Base-by-base conservation (phyloP, 1,140 invertebrate genomes). In the Sycophaga agraensis region DNA sequence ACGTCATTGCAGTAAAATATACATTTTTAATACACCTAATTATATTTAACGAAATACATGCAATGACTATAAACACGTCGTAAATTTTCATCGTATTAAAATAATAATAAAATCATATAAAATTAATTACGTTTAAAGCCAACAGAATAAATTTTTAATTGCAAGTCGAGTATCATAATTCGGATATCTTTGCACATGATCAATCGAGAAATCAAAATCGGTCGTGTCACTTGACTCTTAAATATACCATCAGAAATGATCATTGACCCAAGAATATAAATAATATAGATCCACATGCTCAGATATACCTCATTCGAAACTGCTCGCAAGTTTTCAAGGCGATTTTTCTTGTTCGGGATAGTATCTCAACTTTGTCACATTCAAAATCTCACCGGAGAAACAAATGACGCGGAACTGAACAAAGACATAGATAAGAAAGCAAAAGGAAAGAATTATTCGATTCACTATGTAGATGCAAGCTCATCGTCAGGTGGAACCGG, bases 401-500 rank as follows among this genome's bases (percentile, higher is more conserved):
- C 12, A 42, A 57, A 17, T 4, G 31, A 40, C 28, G 16, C 26
- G 37, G 3, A 51, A 17, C 8, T 39, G 24, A 24, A 50, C 31
- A 53, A 45, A 46, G 28, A 24, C 19, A 45, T 16, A 45, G 50
- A 34, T 19, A 53, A 8, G 16, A 12, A 26, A 53, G 21, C 2
- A 40, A 40, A n/a, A 53, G 28, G 43, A 48, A n/a, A 34, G 26
- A 37, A 37, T 24, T 28, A 9, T 26, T 53, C 9, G 19, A 37
- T 31, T 45, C 46, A n/a, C 39, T 39, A 3, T n/a, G n/a, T n/a
- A n/a, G n/a, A 21, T 14, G 28, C 28, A 46, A 46, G 50, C 42
- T 51, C 56, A 53, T 55, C 54, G 60, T 56, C 50, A 39, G 54
- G 53, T 40, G 46, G 46, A 46, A 50, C 46, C 56, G 66, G 63